Percentiles rank a stretch among this genome's conserved stretches.
These are phyloP conservation scores for Lithophane semibrunnea DNA, from an alignment of 2,888 invertebrate species.

Conservation along the genomic window DNA sequence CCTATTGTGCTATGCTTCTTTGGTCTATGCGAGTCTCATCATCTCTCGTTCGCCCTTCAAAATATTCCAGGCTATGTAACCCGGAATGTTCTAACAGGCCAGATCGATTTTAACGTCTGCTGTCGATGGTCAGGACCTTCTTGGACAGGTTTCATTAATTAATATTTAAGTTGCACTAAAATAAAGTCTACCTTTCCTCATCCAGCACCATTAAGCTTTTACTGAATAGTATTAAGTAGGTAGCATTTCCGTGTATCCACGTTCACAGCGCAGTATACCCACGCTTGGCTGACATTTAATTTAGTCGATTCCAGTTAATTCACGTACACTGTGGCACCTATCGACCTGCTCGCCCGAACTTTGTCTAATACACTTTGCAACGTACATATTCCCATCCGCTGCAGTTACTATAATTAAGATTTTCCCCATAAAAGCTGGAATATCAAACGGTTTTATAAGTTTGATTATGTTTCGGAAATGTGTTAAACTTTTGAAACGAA, in stretches of 20 bases:
- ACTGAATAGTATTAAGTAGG: slow-evolving; percentile 1
- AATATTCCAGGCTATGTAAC: neutral
- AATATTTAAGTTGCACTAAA: slow-evolving; percentile 14
- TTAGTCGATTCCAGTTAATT: slow-evolving; percentile 70
- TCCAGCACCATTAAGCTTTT: neutral
- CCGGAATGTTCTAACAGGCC: neutral
- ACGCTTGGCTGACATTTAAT: slow-evolving; percentile 55
- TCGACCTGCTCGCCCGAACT: slow-evolving; percentile 78
- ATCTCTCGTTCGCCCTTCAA: neutral
- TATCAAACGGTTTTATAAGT: slow-evolving; percentile 23
- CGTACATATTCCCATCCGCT: slow-evolving; percentile 76
- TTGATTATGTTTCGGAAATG: slow-evolving; percentile 42
- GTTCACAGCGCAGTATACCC: slow-evolving; percentile 40
- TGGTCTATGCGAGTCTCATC: neutral
- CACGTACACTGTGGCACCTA: slow-evolving; percentile 66
- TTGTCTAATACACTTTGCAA: slow-evolving; percentile 82
- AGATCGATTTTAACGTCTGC: neutral
- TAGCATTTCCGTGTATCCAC: slow-evolving; percentile 37
- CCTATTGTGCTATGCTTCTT: neutral
- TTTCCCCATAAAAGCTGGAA: slow-evolving; percentile 64
- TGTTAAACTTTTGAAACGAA: neutral
- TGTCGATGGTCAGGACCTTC: neutral
- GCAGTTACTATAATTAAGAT: slow-evolving; percentile 76
- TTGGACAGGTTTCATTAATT: neutral
- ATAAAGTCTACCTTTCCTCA: slow-evolving; percentile 20